These are phyloP conservation scores for Tyrophagus putrescentiae DNA, from an alignment of 1,140 invertebrate species.

Conservation along the genomic window DNA sequence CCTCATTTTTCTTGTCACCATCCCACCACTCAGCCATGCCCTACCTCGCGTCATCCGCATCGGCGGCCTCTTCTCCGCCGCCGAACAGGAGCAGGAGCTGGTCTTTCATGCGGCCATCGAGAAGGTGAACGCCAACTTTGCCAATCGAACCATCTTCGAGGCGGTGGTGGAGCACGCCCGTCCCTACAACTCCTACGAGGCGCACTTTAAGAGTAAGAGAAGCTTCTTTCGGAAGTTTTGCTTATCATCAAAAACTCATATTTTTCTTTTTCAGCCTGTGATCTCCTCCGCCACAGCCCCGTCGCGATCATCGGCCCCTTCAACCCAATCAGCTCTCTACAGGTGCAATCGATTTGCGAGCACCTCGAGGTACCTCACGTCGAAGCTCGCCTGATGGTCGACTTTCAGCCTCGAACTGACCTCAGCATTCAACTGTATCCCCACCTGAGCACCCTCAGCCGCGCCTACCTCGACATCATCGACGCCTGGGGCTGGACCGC, in stretches of 20 bases:
- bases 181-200: not conserved
- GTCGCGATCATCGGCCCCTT: constrained; percentile 85
- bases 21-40: no score
- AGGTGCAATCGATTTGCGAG: constrained; percentile 88
- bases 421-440: constrained; percentile 81
- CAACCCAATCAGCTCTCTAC: constrained; percentile 66
- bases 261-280: no score
- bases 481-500: constrained; percentile 73
- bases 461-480: constrained; percentile 70
- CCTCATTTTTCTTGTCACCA: no score
- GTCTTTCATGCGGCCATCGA: constrained; percentile 79
- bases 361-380: constrained; percentile 87
- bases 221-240: not conserved
- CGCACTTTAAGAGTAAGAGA: not conserved
- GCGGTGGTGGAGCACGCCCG: not conserved
- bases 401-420: constrained; percentile 30
- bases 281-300: constrained; percentile 55
- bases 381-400: constrained; percentile 44
- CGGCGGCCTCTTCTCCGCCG: constrained; percentile 72
- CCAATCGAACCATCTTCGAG: constrained; percentile 38
- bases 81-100: constrained; percentile 65
- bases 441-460: constrained; percentile 53
- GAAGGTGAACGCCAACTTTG: constrained; percentile 70
- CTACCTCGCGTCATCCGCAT: not conserved
- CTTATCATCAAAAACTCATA: no score